A percentile compares a stretch with the other conserved stretches of the same genome.
Conservation (phyloP, 23 tunicate genomes). For the Phallusia fumigata region DNA sequence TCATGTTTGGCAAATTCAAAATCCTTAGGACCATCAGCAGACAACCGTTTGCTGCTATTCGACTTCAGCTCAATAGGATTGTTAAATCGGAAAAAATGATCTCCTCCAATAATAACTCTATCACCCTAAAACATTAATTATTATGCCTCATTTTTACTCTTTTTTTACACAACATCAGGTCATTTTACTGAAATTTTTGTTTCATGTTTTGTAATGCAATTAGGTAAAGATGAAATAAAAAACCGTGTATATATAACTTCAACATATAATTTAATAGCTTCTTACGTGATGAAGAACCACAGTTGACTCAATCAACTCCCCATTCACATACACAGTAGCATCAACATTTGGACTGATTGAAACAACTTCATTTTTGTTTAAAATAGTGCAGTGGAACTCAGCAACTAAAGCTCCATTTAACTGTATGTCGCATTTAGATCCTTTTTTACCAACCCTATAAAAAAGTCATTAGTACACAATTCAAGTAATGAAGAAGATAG, state of each 20-base stretch:
- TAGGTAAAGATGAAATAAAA: too few relatives aligned
- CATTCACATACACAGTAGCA: conserved; percentile 64
- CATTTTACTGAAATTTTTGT: too few relatives aligned
- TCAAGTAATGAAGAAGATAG: background rate
- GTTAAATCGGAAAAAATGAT: conserved; percentile 87
- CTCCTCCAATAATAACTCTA: conserved; percentile 82
- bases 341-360: conserved; percentile 52
- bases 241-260: background rate
- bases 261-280: background rate
- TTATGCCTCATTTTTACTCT: too few relatives aligned
- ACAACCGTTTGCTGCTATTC: conserved; percentile 22
- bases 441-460: conserved; percentile 68
- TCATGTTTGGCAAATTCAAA: conserved; percentile 83
- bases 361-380: conserved; percentile 65
- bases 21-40: conserved; percentile 55
- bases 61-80: conserved; percentile 77
- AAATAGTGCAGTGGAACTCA: conserved; percentile 53
- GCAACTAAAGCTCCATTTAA: conserved; percentile 63
- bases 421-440: conserved; percentile 88
- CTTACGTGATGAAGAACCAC: conserved; percentile 76
- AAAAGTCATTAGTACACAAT: background rate
- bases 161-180: too few relatives aligned
- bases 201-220: too few relatives aligned
- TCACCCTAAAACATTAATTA: conserved; percentile 80
- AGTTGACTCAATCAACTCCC: conserved; percentile 39